These are phyloP conservation scores for Drosophila obscura DNA, from an alignment of 1,140 invertebrate species.

Conservation along the genomic window DNA sequence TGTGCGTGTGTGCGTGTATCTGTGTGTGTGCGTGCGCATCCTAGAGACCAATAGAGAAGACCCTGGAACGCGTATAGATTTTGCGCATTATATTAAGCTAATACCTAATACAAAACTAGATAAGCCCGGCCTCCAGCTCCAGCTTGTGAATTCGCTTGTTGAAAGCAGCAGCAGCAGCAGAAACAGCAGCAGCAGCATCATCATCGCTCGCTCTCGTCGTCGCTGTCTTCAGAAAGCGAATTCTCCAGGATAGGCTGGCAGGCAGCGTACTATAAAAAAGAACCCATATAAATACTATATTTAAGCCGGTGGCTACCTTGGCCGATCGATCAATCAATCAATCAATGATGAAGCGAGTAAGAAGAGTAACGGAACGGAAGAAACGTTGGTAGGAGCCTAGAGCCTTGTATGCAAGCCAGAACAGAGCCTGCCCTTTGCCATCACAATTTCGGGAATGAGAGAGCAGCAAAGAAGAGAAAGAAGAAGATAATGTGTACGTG, in stretches of 20 bases:
- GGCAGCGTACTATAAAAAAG: constrained; percentile 9
- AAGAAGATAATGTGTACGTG: constrained; percentile 3
- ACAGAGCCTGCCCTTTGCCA: no score
- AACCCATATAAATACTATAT: constrained; percentile 6
- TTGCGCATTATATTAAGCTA: constrained; percentile 14
- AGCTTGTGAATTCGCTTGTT: constrained; percentile 26
- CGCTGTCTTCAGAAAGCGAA: constrained; percentile 18
- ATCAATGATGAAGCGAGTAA: not conserved
- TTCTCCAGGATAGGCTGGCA: not conserved
- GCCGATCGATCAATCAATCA: no score
- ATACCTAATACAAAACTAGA: constrained; percentile 23
- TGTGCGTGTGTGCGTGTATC: not conserved
- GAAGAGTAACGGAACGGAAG: not conserved
- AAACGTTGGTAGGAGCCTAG: no score
- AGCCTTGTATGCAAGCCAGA: no score
- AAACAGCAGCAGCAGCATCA: no score
- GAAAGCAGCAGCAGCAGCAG: not conserved
- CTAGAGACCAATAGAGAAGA: not conserved
- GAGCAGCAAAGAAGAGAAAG: no score
- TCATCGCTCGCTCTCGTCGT: no score
- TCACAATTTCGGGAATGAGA: not conserved
- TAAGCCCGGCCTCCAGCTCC: not conserved
- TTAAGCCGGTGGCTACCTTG: constrained; percentile 8
- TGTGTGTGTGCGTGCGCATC: not conserved
- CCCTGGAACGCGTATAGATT: not conserved